Base-by-base conservation (phyloP, 2,113 vertebrate species). In the Tupaia tana region DNA sequence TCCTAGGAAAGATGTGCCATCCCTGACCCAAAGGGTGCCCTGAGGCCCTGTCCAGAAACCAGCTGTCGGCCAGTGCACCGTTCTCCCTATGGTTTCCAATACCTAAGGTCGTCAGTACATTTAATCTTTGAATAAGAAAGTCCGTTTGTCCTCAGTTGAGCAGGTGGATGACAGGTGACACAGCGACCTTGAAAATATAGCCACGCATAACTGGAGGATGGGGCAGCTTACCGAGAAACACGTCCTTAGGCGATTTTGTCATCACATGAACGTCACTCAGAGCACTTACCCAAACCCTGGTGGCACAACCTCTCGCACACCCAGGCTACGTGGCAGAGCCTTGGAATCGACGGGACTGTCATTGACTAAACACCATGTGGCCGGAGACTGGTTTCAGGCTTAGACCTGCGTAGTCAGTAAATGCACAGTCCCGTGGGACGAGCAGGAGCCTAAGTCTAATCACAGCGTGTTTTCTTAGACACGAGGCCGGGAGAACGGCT, bases 21-120 rank as follows among this genome's bases (percentile, higher is more conserved):
- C 31, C 54, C 14, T 24, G 5, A 13, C 14, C 18, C 31, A 16
- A 2, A 6, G 9, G n/a, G 2, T 25, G 4, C 25, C 66, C 34
- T 3, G 27, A 18, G 69, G 52, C 3, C 31, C 18, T 18, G 54
- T 20, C 0, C 1, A n/a, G n/a, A 5, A 67, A 67, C 16, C 24
- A n/a, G 6, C 25, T 14, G 16, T 52, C 58, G 3, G 0, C 13
- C 43, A 31, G 14, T 3, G 43, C 1, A 3, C 14, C 12, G 29
- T 81, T 43, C 27, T 19, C 69, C 66, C 15, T n/a, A 0, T 24
- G 63, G 27, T 73, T 34, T 27, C 75, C 78, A 16, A 18, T 25
- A 29, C 71, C 8, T 6, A 13, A 31, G 56, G 3, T 52, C 25
- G 1, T 9, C 63, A 31, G 73, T 85, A 19, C 52, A 31, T 63